Evolutionary conservation across 2,888 invertebrate species (phyloP).

Genomic region (Tenthredo livida): DNA sequence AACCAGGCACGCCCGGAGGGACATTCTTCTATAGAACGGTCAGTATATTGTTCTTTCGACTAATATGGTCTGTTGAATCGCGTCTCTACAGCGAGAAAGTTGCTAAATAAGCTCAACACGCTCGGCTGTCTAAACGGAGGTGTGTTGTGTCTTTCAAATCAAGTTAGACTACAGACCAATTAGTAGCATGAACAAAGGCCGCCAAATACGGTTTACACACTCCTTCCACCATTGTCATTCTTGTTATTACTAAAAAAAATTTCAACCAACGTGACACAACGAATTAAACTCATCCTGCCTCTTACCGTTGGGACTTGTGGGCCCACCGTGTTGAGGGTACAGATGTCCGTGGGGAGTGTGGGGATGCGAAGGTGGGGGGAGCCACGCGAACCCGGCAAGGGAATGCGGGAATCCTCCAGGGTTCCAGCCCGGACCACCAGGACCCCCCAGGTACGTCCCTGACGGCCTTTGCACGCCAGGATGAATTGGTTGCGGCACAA

Average conservation of each 20-base stretch:
- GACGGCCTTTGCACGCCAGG: constrained; percentile 81
- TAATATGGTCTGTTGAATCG: constrained; percentile 44
- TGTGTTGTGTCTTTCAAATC: not conserved
- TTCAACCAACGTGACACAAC: not conserved
- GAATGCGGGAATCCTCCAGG: constrained; percentile 77
- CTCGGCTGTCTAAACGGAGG: not conserved
- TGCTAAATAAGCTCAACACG: constrained; percentile 7
- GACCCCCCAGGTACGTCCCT: constrained; percentile 64
- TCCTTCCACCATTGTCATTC: not conserved
- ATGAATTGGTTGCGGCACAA: constrained; percentile 85
- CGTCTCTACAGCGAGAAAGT: constrained; percentile 26
- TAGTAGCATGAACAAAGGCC: constrained; percentile 7
- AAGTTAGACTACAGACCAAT: not conserved
- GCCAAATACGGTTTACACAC: not conserved
- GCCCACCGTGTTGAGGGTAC: constrained; percentile 74
- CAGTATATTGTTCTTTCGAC: constrained; percentile 44
- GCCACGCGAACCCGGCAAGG: constrained; percentile 84
- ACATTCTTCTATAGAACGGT: constrained; percentile 48
- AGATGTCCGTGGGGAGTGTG: constrained; percentile 80
- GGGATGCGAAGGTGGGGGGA: constrained; percentile 82
- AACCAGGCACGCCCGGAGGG: constrained; percentile 33
- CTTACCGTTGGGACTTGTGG: constrained; percentile 76
- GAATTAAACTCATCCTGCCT: constrained; percentile 9
- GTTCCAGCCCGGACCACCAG: constrained; percentile 73
- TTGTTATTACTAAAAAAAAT: not conserved